These are phyloP conservation scores for Megastigmus dorsalis DNA, from an alignment of 2,888 invertebrate genomes.

Conservation along the genomic window DNA sequence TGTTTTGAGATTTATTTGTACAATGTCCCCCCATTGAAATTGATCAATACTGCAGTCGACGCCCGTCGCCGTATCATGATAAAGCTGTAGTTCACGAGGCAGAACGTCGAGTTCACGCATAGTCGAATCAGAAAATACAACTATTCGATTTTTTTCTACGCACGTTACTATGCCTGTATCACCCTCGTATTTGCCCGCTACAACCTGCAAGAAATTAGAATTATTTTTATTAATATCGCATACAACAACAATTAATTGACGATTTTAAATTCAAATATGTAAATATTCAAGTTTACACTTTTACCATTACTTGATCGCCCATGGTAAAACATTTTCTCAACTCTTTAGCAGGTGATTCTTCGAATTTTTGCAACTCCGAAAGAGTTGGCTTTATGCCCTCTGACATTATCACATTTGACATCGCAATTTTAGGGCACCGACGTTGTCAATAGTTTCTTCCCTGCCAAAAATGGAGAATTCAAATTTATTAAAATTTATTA, in stretches of 20 bases:
- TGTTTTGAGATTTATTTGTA: no score
- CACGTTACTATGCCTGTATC: slow-evolving; percentile 97
- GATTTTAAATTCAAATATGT: no score
- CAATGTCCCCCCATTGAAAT: slow-evolving; percentile 99
- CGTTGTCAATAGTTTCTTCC: slow-evolving; percentile 77
- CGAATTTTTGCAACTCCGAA: slow-evolving; percentile 77
- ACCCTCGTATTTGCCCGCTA: slow-evolving; percentile 92
- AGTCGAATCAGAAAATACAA: slow-evolving; percentile 96
- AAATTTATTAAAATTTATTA: no score
- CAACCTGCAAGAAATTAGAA: slow-evolving; percentile 62
- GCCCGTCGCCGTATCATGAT: no score
- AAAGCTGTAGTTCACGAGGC: slow-evolving; percentile 94
- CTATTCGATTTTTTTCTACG: slow-evolving; percentile 93
- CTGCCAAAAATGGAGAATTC: no score
- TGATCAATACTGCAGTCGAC: slow-evolving; percentile 98
- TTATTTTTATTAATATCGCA: neutral
- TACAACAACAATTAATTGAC: neutral
- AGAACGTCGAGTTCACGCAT: slow-evolving; percentile 97
- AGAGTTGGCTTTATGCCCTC: slow-evolving; percentile 77
- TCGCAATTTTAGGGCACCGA: no score
- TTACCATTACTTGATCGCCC: slow-evolving; percentile 80
- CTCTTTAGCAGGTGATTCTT: slow-evolving; percentile 75
- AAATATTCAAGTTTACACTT: no score
- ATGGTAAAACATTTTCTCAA: slow-evolving; percentile 78
- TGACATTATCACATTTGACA: slow-evolving; percentile 77